phyloP scores from a whole-genome alignment of 2,888 invertebrate species.

The Esperia sulphurella region DNA sequence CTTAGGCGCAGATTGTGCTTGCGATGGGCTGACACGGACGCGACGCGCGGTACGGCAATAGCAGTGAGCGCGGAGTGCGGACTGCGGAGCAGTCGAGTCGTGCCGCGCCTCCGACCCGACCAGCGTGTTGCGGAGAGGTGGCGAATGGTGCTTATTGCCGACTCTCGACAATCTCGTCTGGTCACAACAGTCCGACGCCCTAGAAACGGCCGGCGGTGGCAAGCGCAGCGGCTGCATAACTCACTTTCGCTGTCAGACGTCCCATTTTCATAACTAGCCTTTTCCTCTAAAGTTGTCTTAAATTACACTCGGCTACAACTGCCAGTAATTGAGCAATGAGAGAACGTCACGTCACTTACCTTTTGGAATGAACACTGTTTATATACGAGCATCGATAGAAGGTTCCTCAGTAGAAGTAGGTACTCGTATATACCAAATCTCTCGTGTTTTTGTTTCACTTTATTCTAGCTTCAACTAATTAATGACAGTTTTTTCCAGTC shows the following conservation, averaged over 20 bases:
- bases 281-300: conserved; percentile 19
- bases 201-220: conserved; percentile 46
- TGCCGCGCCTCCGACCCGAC: conserved; percentile 29
- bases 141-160: neutral
- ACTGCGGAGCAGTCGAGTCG: conserved; percentile 18
- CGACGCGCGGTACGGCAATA: conserved; percentile 31
- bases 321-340: neutral
- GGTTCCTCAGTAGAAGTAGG: too few species aligned
- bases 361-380: too few species aligned
- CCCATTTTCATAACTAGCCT: conserved; percentile 41
- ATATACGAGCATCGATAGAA: too few species aligned
- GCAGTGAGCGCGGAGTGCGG: conserved; percentile 18
- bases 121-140: conserved; percentile 1
- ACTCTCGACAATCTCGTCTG: conserved; percentile 5
- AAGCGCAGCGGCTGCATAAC: conserved; percentile 30
- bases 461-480: too few species aligned
- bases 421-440: too few species aligned
- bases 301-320: neutral
- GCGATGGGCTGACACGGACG: conserved; percentile 14
- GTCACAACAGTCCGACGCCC: conserved; percentile 35
- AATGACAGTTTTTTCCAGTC: too few species aligned
- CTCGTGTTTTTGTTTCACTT: too few species aligned
- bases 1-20: conserved; percentile 11
- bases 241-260: conserved; percentile 57
- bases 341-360: too few species aligned